Conservation (phyloP, 2,113 vertebrate species). For the Bujurquina vittata region DNA sequence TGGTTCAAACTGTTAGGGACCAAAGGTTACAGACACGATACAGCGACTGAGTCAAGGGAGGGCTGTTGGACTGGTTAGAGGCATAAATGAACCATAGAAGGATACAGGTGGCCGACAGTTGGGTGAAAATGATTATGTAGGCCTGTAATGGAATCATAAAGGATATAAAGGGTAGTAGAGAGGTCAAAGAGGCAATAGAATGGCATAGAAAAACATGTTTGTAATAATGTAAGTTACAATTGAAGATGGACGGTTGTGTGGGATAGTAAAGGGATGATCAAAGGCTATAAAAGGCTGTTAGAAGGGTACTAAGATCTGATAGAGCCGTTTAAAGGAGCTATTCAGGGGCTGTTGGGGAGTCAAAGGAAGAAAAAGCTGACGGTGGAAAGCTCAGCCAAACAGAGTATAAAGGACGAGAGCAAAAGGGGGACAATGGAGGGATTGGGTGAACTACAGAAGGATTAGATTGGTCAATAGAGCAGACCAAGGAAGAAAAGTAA, state of each 20-base stretch:
- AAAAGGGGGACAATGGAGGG: background rate
- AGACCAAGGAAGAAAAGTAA: background rate
- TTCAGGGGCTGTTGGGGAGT: background rate
- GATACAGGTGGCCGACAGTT: background rate
- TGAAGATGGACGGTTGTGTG: background rate
- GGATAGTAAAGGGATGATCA: background rate
- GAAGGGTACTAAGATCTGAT: background rate
- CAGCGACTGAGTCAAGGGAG: background rate
- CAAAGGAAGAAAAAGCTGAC: background rate
- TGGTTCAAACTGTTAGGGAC: background rate
- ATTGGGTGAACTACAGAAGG: background rate
- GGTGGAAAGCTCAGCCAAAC: background rate
- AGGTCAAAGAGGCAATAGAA: background rate
- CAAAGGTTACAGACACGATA: background rate
- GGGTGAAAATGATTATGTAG: background rate
- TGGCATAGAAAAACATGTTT: background rate
- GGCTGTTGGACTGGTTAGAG: background rate
- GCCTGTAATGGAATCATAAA: background rate
- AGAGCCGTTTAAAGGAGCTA: background rate
- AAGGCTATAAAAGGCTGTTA: conserved; percentile 9
- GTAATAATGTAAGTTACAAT: background rate
- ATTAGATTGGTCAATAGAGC: background rate
- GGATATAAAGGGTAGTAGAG: background rate
- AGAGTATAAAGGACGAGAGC: background rate
- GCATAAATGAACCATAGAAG: background rate